phyloP scores from a whole-genome alignment of 1,140 invertebrate species.

The Pogonomyrmex barbatus region DNA sequence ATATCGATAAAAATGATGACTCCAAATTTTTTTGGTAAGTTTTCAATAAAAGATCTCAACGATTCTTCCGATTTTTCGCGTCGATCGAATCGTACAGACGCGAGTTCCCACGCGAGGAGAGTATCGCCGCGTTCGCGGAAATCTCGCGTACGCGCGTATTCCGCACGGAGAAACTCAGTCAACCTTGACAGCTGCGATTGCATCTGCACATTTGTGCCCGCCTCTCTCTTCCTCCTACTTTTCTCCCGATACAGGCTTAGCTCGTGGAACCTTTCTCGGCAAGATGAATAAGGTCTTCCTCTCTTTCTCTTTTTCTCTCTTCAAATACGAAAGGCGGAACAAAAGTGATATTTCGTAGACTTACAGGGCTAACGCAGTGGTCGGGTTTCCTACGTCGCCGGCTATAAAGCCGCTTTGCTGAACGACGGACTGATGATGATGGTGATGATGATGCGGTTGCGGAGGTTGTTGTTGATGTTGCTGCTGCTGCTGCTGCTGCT shows the following conservation, averaged over 20 bases:
- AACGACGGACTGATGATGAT: constrained; percentile 75
- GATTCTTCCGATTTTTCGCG: background rate
- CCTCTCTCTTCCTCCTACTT: background rate
- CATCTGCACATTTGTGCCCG: constrained; percentile 48
- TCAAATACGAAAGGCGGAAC: background rate
- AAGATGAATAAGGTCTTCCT: constrained; percentile 6
- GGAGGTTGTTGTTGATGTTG: constrained; percentile 38
- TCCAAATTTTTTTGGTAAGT: background rate
- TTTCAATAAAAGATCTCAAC: background rate
- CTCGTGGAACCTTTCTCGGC: background rate
- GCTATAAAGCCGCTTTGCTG: constrained; percentile 72
- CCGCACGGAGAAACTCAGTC: constrained; percentile 49
- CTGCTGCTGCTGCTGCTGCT: constrained; percentile 50
- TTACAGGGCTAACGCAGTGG: constrained; percentile 76
- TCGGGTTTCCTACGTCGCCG: constrained; percentile 67
- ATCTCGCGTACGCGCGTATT: background rate
- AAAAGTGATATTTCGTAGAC: constrained; percentile 49
- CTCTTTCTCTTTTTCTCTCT: no score
- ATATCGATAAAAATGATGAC: background rate
- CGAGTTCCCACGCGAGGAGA: constrained; percentile 26
- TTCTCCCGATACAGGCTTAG: background rate
- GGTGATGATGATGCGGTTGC: constrained; percentile 62
- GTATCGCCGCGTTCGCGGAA: constrained; percentile 22
- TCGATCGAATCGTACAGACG: background rate
- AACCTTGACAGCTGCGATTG: constrained; percentile 60